Percentiles rank a stretch among this genome's conserved stretches.
Evolutionary conservation across 2,113 vertebrate species (phyloP).

Genomic region (Plestiodon gilberti): DNA sequence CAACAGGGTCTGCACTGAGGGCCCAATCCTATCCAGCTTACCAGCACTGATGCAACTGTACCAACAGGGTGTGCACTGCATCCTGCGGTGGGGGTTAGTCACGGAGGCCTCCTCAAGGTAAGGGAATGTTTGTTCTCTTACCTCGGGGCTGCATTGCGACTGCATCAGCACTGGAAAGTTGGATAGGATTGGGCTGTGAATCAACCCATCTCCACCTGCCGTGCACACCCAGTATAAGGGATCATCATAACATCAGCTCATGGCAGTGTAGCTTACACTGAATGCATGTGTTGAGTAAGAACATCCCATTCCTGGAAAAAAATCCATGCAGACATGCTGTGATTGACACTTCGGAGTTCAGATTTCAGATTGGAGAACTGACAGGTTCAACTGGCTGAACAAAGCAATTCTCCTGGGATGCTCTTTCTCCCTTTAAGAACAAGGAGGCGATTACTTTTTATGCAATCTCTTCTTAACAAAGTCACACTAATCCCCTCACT

Average conservation of each 20-base stretch:
- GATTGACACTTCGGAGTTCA: neutral
- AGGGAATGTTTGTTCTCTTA: too few relatives aligned
- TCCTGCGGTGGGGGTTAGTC: too few relatives aligned
- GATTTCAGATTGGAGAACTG: neutral
- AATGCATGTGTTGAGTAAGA: neutral
- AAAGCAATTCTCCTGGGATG: constrained; percentile 14
- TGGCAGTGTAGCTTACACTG: too few relatives aligned
- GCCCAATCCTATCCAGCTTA: too few relatives aligned
- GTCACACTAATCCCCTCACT: constrained; percentile 18
- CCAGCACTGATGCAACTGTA: too few relatives aligned
- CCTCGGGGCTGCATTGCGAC: too few relatives aligned
- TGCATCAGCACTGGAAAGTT: too few relatives aligned
- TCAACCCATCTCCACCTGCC: neutral
- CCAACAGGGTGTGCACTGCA: too few relatives aligned
- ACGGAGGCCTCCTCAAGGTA: too few relatives aligned
- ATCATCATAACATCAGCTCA: neutral
- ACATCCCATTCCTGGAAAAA: neutral
- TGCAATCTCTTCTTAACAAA: constrained; percentile 26
- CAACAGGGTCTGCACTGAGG: neutral
- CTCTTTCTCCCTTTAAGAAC: constrained; percentile 2
- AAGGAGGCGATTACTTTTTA: constrained; percentile 30
- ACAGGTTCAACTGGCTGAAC: neutral
- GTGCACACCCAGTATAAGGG: neutral
- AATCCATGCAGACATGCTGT: neutral
- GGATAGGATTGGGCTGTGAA: too few relatives aligned